Evolutionary conservation across 1,140 invertebrate species (phyloP), one percentile per base, ranked within the genome.

Genomic region (Drosophila takahashii): DNA sequence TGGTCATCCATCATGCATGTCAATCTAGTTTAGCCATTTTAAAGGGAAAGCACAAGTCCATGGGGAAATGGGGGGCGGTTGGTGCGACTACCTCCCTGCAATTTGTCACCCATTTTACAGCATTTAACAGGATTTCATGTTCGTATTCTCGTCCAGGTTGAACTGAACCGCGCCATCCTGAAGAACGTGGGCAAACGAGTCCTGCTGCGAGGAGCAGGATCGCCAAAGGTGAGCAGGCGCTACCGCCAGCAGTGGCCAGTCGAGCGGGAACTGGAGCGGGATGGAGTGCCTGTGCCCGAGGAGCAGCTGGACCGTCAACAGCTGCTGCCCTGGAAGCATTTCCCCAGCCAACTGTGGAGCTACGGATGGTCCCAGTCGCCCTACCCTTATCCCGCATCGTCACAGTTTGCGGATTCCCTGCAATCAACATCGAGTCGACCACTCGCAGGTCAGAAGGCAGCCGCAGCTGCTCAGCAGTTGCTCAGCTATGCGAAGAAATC

Each of bases 181-280:
- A 93, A 94, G 77, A 94, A 94, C 67, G 93, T 94, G 52, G 94
- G 94, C 77, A 94, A 94, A 90, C 94, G 94, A 51, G 92, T 93
- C 54, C 57, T 72, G n/a, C 47, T 77, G 29, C 64, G 67, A 22
- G 58, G 64, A 10, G 39, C 32, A n/a, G 45, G 13, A 9, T 6
- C 18, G 42, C 16, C 77, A 22, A 75, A 47, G 69, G 62, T 44
- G 29, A 60, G 41, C 44, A 58, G 59, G n/a, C 71, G 44, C 11
- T 73, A 73, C 54, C 41, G 69, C 37, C 50, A 81, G 29, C 69
- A 64, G 18, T 64, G 67, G 58, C 59, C 62, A 47, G 15, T 44
- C 16, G 32, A 37, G 59, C 34, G 62, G 59, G 41, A 65, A 15
- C 34, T 57, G 26, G 32, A 60, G n/a, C 53, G 34, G 44, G 61